Base-by-base conservation (phyloP, 2,113 vertebrate genomes). In the Trachemys scripta region DNA sequence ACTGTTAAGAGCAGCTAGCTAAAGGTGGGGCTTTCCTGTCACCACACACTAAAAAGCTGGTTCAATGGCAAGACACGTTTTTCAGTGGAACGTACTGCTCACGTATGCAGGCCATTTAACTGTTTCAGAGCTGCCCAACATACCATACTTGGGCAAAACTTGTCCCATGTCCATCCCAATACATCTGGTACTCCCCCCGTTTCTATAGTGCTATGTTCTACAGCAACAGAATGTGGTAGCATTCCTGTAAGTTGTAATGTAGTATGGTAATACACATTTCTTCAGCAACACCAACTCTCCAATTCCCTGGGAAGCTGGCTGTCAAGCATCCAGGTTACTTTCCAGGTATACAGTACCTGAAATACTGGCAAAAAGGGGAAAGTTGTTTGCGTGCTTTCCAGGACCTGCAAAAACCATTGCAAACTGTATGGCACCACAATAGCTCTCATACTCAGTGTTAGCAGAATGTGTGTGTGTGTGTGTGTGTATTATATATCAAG, bases 1-100 rank as follows among this genome's bases (percentile, higher is more conserved):
- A 49, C 45, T 50, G 17, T 24, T 25, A 92, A n/a, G 80, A 95
- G 53, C 80, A 87, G 0, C 0, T 0, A 57, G 0, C 0, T 0
- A 57, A 80, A 89, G 38, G 42, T 50, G 31, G 84, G 82, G 20
- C 76, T 91, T 17, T 24, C 56, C 29, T 7, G 6, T 38, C 10
- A 2, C 16, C 16, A 87, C 24, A 19, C 25, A 29, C 27, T 24
- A 50, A 31, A 76, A n/a, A 89, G 45, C 2, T 87, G 45, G 29
- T 8, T 54, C 47, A 62, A 38, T 19, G 22, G 56, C 57, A 49
- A 91, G 45, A n/a, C 35, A 53, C 83, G 35, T 22, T 5, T 76
- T 35, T 87, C 69, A 65, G 53, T 29, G 53, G 93, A 80, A 35
- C 38, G 2, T 6, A 49, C 29, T 0, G 3, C 47, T 83, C 38